Evolutionary conservation across 2,797 vertebrate genomes (phyloP).

Genomic region (Trachurus trachurus): DNA sequence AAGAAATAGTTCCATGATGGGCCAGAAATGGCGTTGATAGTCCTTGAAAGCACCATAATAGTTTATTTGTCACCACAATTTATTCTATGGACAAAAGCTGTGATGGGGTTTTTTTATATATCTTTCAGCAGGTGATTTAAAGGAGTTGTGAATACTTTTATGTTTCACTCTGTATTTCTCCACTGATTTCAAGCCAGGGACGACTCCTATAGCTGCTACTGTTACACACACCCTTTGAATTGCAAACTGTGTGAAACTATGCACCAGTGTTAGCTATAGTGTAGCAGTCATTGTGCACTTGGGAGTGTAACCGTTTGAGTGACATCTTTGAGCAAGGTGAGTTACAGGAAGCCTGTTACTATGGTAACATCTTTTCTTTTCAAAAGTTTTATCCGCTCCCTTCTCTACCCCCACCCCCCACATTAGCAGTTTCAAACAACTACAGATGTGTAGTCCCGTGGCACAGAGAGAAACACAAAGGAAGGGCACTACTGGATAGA

Average conservation of each 20-base stretch:
- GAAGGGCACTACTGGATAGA: not conserved
- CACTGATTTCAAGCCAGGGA: constrained; percentile 1
- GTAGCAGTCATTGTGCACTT: constrained; percentile 24
- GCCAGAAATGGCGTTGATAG: not conserved
- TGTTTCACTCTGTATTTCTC: not conserved
- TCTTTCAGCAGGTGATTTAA: not conserved
- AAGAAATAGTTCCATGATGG: not conserved
- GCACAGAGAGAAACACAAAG: constrained; percentile 12
- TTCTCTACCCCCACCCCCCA: constrained; percentile 20
- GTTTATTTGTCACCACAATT: constrained; percentile 3
- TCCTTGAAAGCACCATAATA: constrained; percentile 2
- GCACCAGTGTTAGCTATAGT: constrained; percentile 3
- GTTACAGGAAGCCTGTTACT: constrained; percentile 54
- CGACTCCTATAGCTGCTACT: not conserved
- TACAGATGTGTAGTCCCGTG: constrained; percentile 20
- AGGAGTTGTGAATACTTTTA: not conserved
- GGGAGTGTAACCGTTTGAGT: constrained; percentile 49
- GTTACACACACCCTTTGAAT: not conserved
- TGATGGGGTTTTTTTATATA: not conserved
- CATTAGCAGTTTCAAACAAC: constrained; percentile 38
- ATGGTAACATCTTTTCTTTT: constrained; percentile 61
- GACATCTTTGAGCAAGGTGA: constrained; percentile 59
- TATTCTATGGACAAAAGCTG: not conserved
- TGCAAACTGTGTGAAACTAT: not conserved
- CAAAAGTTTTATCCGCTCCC: constrained; percentile 52